Conservation (phyloP, 2,888 invertebrate species). For the Diaperis boleti region DNA sequence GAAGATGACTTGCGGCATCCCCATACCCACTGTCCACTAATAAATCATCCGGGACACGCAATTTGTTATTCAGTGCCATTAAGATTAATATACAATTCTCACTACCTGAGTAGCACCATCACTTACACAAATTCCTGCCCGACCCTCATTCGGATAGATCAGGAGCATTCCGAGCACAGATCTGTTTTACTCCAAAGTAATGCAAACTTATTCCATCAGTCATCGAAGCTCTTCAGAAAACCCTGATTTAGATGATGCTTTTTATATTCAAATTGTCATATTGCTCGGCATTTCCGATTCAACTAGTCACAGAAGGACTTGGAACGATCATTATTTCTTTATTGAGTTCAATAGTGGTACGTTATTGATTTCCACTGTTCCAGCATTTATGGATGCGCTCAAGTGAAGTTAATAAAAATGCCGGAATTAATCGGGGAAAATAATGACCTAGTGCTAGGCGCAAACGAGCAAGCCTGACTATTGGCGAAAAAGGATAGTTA, state of each 20-base stretch:
- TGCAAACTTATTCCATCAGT: slow-evolving; percentile 20
- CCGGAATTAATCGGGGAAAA: slow-evolving; percentile 7
- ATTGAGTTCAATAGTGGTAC: slow-evolving; percentile 16
- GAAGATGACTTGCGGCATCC: neutral
- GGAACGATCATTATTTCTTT: slow-evolving; percentile 30
- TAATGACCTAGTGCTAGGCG: slow-evolving; percentile 7
- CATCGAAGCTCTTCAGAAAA: slow-evolving; percentile 2
- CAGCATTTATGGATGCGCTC: neutral
- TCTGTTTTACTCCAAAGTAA: slow-evolving; percentile 20
- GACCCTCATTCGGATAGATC: neutral
- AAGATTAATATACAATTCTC: slow-evolving; percentile 31
- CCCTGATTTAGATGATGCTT: slow-evolving; percentile 13
- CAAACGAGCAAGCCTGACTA: slow-evolving; percentile 1
- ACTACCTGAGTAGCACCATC: too few species aligned
- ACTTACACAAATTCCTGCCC: slow-evolving; percentile 1
- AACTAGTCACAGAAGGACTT: slow-evolving; percentile 22
- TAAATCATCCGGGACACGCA: slow-evolving; percentile 26
- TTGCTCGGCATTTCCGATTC: slow-evolving; percentile 21
- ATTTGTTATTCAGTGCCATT: slow-evolving; percentile 30
- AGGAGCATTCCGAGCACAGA: neutral
- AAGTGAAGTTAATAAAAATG: slow-evolving; percentile 18
- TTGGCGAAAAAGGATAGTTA: neutral
- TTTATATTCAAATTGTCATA: slow-evolving; percentile 38
- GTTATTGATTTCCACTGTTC: slow-evolving; percentile 15
- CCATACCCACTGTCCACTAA: slow-evolving; percentile 1